A percentile compares a stretch with the other conserved stretches of the same genome.
Conservation (phyloP, 1,140 invertebrate species). For the Cydia fagiglandana region DNA sequence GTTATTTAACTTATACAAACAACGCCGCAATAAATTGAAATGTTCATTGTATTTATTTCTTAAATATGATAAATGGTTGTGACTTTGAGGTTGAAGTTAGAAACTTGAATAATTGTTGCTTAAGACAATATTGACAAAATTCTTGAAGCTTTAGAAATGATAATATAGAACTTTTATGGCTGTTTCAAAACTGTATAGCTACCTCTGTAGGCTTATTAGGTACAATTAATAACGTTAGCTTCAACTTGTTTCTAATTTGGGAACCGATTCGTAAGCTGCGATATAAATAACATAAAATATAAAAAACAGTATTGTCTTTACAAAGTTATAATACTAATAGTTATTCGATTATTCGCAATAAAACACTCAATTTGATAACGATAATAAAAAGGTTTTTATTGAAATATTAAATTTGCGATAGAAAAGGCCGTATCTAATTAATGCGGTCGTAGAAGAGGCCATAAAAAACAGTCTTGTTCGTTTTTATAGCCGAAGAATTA, state of each 20-base stretch:
- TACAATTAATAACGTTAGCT: too few species aligned
- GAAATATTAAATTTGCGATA: slow-evolving; percentile 52
- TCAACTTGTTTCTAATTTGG: too few species aligned
- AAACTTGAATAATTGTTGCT: not conserved
- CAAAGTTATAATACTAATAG: too few species aligned
- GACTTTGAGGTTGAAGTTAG: slow-evolving; percentile 12
- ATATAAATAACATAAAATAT: too few species aligned
- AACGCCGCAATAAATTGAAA: slow-evolving; percentile 24
- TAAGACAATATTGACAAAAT: slow-evolving; percentile 19
- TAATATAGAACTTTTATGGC: not conserved
- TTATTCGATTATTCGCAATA: not conserved
- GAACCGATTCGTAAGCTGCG: too few species aligned
- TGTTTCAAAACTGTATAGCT: too few species aligned
- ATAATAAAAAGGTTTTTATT: slow-evolving; percentile 42
- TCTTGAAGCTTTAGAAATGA: not conserved
- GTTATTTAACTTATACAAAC: slow-evolving; percentile 31
- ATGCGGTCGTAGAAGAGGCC: slow-evolving; percentile 50
- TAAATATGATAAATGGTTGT: slow-evolving; percentile 18
- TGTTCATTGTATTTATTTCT: slow-evolving; percentile 21
- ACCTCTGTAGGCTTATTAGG: too few species aligned
- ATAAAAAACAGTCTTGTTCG: slow-evolving; percentile 61
- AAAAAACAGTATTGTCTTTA: too few species aligned
- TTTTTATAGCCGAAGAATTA: slow-evolving; percentile 43
- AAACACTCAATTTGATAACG: not conserved
- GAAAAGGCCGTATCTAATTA: slow-evolving; percentile 58